phyloP scores from a whole-genome alignment of 2,888 invertebrate genomes.

The Bombylius discolor region DNA sequence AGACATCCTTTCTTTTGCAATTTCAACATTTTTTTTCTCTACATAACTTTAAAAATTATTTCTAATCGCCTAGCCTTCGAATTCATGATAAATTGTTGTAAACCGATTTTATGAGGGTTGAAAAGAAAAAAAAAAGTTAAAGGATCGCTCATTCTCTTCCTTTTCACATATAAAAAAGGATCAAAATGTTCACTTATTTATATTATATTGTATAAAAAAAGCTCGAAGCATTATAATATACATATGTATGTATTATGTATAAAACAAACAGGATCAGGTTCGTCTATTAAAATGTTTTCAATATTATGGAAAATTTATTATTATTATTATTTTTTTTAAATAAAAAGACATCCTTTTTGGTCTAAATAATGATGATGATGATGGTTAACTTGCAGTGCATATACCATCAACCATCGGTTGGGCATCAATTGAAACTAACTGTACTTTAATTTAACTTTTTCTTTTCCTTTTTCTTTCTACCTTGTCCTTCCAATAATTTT shows the following conservation, averaged over 20 bases:
- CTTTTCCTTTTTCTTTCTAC: too few species aligned
- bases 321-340: too few species aligned
- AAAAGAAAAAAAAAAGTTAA: conserved; percentile 10
- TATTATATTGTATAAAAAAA: too few species aligned
- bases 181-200: neutral
- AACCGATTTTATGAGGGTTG: conserved; percentile 13
- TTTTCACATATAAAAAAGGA: neutral
- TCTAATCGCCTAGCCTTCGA: too few species aligned
- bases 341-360: neutral
- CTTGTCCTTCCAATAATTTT: too few species aligned
- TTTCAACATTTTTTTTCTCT: too few species aligned
- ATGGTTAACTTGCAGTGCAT: too few species aligned
- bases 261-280: neutral
- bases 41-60: too few species aligned
- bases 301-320: neutral
- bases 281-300: neutral
- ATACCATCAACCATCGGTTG: neutral
- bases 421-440: neutral
- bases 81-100: conserved; percentile 15
- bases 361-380: neutral
- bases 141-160: neutral
- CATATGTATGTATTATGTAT: too few species aligned
- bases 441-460: too few species aligned
- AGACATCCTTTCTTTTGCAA: too few species aligned
- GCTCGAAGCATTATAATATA: too few species aligned